Conservation (phyloP, 1,140 invertebrate genomes). For the Steinernema feltiae region DNA sequence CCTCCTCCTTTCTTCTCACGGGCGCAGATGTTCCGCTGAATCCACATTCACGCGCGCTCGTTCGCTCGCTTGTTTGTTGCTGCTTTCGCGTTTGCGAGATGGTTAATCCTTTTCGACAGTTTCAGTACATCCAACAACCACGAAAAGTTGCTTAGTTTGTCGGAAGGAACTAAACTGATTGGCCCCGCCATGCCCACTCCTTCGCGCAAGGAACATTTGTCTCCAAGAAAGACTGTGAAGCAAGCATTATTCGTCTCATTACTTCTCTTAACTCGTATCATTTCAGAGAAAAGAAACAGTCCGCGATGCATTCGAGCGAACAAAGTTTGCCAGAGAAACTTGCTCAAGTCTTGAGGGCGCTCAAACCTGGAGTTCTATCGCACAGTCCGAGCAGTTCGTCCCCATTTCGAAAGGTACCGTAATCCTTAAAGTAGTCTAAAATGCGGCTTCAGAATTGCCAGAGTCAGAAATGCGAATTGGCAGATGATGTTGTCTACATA, state of each 20-base stretch:
- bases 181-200: neutral
- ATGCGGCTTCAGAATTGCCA: neutral
- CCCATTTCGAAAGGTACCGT: neutral
- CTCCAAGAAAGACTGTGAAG: neutral
- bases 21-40: neutral
- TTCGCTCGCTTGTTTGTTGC: neutral
- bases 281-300: neutral
- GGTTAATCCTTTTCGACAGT: neutral
- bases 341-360: neutral
- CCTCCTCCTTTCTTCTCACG: neutral
- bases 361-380: neutral
- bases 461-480: neutral
- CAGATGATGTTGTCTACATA: neutral
- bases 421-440: neutral
- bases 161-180: neutral
- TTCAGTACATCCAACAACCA: neutral
- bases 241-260: neutral
- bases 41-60: constrained; percentile 1
- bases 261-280: neutral
- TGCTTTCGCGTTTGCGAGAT: neutral
- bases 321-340: neutral
- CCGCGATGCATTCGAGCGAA: neutral
- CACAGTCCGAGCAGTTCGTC: constrained; percentile 10
- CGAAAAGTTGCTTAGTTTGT: constrained; percentile 10
- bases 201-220: neutral